phyloP scores from a whole-genome alignment of 37 sponge, comb jelly and placozoan genomes.

The Mnemiopsis leidyi region DNA sequence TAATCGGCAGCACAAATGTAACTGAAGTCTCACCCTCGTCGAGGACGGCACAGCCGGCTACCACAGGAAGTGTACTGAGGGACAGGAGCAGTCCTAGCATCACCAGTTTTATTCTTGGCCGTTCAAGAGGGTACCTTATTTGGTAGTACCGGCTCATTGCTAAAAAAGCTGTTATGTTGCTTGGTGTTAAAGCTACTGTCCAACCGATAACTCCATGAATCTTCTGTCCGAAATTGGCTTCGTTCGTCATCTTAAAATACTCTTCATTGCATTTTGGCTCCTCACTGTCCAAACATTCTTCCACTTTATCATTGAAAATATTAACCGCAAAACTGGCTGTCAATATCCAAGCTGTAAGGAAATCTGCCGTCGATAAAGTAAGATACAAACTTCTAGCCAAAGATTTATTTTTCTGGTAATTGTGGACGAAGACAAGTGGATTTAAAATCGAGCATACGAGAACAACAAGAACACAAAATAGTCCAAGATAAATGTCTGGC shows the following conservation, averaged over 20 bases:
- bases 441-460: background rate
- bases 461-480: background rate
- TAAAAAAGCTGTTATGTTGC: background rate
- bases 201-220: background rate
- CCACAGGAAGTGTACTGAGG: background rate
- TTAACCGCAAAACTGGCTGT: background rate
- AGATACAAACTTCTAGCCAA: background rate
- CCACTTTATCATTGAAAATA: background rate
- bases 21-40: background rate
- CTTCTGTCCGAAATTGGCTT: background rate
- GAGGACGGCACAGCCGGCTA: background rate
- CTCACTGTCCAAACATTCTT: background rate
- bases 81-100: background rate
- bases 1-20: background rate
- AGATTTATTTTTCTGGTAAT: background rate
- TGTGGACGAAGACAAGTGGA: background rate
- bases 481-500: background rate
- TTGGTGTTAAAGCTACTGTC: background rate
- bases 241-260: background rate
- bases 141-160: background rate
- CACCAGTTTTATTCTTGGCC: background rate
- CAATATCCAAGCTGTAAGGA: background rate
- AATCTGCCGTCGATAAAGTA: background rate
- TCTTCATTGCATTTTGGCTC: background rate
- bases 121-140: background rate